Evolutionary conservation across 2,888 invertebrate genomes (phyloP), one percentile per base, ranked within the genome.

Genomic region (Parapristionchus giblindavisi): DNA sequence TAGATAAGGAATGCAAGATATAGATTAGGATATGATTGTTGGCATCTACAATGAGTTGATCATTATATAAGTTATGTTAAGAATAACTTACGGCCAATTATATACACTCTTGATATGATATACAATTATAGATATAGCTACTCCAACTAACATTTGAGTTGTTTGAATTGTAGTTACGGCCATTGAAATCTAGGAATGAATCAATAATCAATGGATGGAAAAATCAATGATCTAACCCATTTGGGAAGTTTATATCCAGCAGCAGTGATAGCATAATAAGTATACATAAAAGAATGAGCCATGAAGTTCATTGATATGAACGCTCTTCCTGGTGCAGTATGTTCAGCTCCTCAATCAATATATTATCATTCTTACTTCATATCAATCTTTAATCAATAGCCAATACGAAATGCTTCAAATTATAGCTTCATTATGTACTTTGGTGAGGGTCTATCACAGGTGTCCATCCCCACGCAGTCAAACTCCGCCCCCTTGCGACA

Each of bases 161-260:
- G 85, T 85, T 77, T 87, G 87, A 3, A 87, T 80, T 24, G 82
- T 83, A 14, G 87, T 87, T 38, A 87, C 85, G 2, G 78, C 61
- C 85, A 86, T 85, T 11, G 87, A 83, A n/a, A 83, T 75, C 79
- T 78, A 17, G 2, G n/a, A n/a, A n/a, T n/a, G n/a, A n/a, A n/a
- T n/a, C n/a, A n/a, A 75, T 4, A n/a, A 66, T 48, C 38, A n/a
- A 40, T 63, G 27, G 38, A 40, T 63, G n/a, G 48, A 65, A 43
- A 54, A 1, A 52, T 32, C 11, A 2, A 32, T 70, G 4, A 27
- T 27, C 76, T 40, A 74, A 86, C 83, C 84, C 83, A 85, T 78
- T 80, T 88, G 2, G 96, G 96, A 32, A 81, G 60, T 34, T 84
- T 77, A 78, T 89, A 81, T 63, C 88, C 87, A 78, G 89, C 81